A percentile compares a stretch with the other conserved stretches of the same genome.
Evolutionary conservation across 2,797 vertebrate genomes (phyloP).

Genomic region (Sternotherus odoratus): DNA sequence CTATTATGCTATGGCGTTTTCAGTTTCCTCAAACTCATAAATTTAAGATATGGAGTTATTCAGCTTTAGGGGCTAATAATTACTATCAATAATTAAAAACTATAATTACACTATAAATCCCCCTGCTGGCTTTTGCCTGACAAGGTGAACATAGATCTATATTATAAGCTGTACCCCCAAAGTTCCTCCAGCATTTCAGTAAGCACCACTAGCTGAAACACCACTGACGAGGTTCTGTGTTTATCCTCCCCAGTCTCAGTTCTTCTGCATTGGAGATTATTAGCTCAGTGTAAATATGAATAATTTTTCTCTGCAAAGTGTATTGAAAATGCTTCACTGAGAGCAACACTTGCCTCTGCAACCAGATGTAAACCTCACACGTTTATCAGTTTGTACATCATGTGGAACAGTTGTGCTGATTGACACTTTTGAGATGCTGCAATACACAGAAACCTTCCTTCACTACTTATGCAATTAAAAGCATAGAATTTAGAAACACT

Average conservation of each 20-base stretch:
- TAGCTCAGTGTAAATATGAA: not conserved
- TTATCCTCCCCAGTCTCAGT: not conserved
- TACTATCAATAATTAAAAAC: not conserved
- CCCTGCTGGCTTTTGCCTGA: not conserved
- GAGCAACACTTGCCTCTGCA: not conserved
- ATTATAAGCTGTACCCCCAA: not conserved
- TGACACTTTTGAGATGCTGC: not conserved
- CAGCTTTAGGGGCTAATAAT: not conserved
- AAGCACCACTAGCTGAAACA: not conserved
- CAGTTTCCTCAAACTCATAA: not conserved
- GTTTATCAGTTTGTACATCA: not conserved
- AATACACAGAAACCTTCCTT: not conserved
- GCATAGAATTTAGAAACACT: not conserved
- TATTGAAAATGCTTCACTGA: slow-evolving; percentile 3
- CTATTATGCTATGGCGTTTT: not conserved
- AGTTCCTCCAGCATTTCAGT: not conserved
- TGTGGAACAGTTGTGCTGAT: not conserved
- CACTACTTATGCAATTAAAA: not conserved
- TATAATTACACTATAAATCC: not conserved
- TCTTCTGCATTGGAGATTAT: not conserved
- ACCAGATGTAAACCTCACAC: not conserved
- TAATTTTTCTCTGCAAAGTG: not conserved
- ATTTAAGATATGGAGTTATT: not conserved
- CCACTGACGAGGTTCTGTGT: not conserved
- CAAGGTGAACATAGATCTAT: not conserved